These are phyloP conservation scores for Paralichthys olivaceus DNA, from an alignment of 2,113 vertebrate species.

Conservation along the genomic window DNA sequence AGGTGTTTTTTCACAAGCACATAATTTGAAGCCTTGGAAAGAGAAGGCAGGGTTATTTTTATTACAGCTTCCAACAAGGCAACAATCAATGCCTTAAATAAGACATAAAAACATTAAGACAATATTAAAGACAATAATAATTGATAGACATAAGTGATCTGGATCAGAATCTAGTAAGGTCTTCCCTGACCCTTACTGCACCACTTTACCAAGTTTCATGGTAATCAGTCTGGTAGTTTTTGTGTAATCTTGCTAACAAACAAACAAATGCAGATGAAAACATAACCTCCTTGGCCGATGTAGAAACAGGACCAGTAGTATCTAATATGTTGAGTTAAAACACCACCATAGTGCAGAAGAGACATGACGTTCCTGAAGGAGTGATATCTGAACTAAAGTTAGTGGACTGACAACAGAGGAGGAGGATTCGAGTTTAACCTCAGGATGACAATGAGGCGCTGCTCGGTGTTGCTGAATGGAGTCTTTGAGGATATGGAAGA, in stretches of 20 bases:
- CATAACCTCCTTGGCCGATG: too few relatives aligned
- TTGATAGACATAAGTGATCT: too few relatives aligned
- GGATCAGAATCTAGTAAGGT: too few relatives aligned
- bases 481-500: constrained; percentile 69
- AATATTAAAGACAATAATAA: too few relatives aligned
- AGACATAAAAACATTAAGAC: background rate
- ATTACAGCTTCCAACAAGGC: background rate
- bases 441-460: constrained; percentile 46
- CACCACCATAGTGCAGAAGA: background rate
- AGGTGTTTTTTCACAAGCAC: background rate
- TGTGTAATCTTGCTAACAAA: too few relatives aligned
- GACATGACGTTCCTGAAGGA: background rate
- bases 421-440: constrained; percentile 50
- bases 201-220: too few relatives aligned
- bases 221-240: too few relatives aligned
- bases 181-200: too few relatives aligned
- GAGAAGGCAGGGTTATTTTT: background rate
- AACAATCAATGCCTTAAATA: background rate
- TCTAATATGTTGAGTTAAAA: background rate
- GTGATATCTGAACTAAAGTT: background rate
- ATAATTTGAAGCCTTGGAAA: background rate
- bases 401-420: constrained; percentile 31
- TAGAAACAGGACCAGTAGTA: too few relatives aligned
- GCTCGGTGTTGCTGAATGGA: constrained; percentile 49
- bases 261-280: too few relatives aligned